These are phyloP conservation scores for Melanostigma gelatinosum DNA, from an alignment of 2,113 vertebrate genomes.

Conservation along the genomic window DNA sequence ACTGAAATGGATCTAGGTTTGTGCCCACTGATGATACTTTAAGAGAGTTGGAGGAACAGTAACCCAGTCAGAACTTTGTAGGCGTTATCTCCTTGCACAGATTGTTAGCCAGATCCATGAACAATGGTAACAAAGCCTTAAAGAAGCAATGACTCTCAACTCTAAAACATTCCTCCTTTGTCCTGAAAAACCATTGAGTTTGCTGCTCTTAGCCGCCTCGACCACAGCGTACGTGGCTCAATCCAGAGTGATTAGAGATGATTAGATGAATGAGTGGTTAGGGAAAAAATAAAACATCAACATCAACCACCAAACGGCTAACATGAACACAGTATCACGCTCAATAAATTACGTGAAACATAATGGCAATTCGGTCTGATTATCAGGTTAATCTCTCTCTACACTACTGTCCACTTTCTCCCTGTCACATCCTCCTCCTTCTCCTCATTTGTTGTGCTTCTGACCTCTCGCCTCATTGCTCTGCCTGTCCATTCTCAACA, in stretches of 20 bases:
- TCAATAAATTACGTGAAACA: not conserved
- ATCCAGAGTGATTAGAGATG: not conserved
- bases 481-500: constrained; percentile 80
- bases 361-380: not conserved
- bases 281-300: not conserved
- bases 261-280: not conserved
- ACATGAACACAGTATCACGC: not conserved
- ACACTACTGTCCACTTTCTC: not conserved
- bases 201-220: not conserved
- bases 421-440: not conserved
- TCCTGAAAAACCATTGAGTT: not conserved
- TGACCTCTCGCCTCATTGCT: constrained; percentile 80
- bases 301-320: not conserved
- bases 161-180: not conserved
- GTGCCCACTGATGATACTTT: not conserved
- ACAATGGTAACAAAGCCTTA: not conserved
- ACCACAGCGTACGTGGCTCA: not conserved
- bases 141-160: not conserved
- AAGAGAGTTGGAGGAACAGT: not conserved
- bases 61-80: not conserved
- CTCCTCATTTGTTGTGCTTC: constrained; percentile 25
- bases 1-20: not conserved
- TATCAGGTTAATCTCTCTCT: constrained; percentile 7
- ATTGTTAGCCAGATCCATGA: not conserved
- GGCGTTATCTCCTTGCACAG: not conserved